Evolutionary conservation across 2,888 invertebrate species (phyloP).

Genomic region (Bombylius discolor): DNA sequence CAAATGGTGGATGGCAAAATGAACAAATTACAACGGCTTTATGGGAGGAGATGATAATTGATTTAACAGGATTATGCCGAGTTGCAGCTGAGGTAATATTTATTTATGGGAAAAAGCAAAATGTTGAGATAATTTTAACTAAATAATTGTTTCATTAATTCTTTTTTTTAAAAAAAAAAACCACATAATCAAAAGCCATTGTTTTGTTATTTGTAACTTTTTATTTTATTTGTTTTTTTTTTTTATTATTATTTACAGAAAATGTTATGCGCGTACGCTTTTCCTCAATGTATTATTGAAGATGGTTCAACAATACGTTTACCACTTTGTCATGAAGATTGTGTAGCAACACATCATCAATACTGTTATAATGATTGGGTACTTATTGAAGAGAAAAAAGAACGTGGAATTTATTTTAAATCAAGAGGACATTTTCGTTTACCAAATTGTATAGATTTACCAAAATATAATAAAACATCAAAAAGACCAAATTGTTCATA

Average conservation of each 20-base stretch:
- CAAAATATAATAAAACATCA: slow-evolving; percentile 52
- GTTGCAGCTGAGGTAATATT: slow-evolving; percentile 61
- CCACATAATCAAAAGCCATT: background rate
- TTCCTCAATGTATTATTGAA: slow-evolving; percentile 68
- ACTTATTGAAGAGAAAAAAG: slow-evolving; percentile 75
- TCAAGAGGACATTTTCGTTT: slow-evolving; percentile 75
- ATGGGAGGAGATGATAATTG: slow-evolving; percentile 75
- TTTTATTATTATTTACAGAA: slow-evolving; percentile 39
- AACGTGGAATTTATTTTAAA: slow-evolving; percentile 61
- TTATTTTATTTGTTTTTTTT: background rate
- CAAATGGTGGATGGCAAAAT: slow-evolving; percentile 57
- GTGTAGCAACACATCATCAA: slow-evolving; percentile 76
- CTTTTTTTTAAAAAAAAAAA: no score
- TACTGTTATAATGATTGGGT: slow-evolving; percentile 93
- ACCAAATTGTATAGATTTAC: slow-evolving; percentile 73
- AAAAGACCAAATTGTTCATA: slow-evolving; percentile 62
- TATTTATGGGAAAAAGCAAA: no score
- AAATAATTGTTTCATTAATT: no score
- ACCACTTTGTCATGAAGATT: slow-evolving; percentile 86
- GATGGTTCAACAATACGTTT: slow-evolving; percentile 53
- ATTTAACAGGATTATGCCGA: slow-evolving; percentile 69
- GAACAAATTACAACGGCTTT: slow-evolving; percentile 71
- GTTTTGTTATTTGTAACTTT: no score
- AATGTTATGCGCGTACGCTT: slow-evolving; percentile 82
- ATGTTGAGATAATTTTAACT: no score